Evolutionary conservation across 1,140 invertebrate genomes (phyloP).

Genomic region (Epicauta chinensis): DNA sequence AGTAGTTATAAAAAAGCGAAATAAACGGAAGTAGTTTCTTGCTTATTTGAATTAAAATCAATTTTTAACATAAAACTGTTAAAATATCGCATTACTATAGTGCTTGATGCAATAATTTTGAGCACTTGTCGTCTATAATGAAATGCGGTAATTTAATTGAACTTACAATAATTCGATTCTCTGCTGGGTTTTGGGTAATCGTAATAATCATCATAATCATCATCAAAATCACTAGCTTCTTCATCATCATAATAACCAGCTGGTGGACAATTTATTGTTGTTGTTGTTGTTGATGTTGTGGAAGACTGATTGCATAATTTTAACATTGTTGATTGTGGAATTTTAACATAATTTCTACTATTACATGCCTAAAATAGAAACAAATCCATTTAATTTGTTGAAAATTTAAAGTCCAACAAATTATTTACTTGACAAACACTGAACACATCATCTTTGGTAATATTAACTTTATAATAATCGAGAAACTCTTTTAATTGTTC

Average conservation of each 20-base stretch:
- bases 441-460: constrained; percentile 57
- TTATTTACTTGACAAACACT: constrained; percentile 55
- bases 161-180: no score
- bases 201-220: constrained; percentile 26
- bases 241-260: constrained; percentile 30
- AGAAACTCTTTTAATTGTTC: constrained; percentile 57
- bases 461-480: constrained; percentile 53
- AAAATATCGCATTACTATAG: no score
- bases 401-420: background rate
- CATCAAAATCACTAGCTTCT: constrained; percentile 38
- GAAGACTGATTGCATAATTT: constrained; percentile 28
- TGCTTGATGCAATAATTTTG: no score
- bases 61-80: no score
- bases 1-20: no score
- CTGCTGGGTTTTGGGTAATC: no score
- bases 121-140: no score
- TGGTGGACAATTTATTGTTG: constrained; percentile 17
- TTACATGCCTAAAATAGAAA: constrained; percentile 50
- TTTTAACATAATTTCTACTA: constrained; percentile 48
- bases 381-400: background rate
- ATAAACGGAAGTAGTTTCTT: no score
- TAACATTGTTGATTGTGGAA: constrained; percentile 45
- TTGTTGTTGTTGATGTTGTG: constrained; percentile 11
- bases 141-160: no score
- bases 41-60: no score